A percentile compares a stretch with the other conserved stretches of the same genome.
Conservation (phyloP, 2,888 invertebrate genomes). For the Rotaria socialis region DNA sequence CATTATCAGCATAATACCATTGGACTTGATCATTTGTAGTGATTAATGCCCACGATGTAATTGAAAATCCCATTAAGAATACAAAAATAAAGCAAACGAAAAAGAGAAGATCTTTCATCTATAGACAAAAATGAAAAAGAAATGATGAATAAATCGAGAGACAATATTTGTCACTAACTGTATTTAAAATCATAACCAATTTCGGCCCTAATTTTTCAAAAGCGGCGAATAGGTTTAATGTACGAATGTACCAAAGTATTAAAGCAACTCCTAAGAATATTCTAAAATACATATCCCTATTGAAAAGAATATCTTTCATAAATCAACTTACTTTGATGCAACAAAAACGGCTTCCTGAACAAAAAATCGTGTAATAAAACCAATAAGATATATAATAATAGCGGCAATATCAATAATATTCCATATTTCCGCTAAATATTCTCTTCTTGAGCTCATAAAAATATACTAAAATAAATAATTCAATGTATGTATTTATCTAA, state of each 20-base stretch:
- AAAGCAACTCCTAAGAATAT: constrained; percentile 44
- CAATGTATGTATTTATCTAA: neutral
- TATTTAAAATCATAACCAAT: constrained; percentile 45
- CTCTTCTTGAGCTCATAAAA: neutral
- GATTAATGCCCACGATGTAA: neutral
- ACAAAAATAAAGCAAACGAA: neutral
- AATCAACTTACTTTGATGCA: neutral
- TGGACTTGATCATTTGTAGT: neutral
- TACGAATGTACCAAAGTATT: constrained; percentile 39
- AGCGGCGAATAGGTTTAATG: constrained; percentile 39
- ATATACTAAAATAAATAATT: neutral
- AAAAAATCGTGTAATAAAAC: constrained; percentile 5
- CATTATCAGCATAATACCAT: neutral
- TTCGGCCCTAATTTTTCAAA: constrained; percentile 45
- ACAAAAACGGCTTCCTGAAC: neutral
- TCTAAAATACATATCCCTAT: neutral
- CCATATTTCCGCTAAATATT: neutral
- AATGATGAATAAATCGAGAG: neutral
- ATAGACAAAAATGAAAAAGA: neutral
- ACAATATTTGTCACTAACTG: neutral
- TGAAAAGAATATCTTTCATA: neutral
- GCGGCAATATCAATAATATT: neutral
- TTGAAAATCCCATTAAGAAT: constrained; percentile 1
- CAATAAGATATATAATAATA: neutral
- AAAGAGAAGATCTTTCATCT: neutral